These are phyloP conservation scores for Eledona agricola DNA, from an alignment of 2,888 invertebrate species.

Conservation along the genomic window DNA sequence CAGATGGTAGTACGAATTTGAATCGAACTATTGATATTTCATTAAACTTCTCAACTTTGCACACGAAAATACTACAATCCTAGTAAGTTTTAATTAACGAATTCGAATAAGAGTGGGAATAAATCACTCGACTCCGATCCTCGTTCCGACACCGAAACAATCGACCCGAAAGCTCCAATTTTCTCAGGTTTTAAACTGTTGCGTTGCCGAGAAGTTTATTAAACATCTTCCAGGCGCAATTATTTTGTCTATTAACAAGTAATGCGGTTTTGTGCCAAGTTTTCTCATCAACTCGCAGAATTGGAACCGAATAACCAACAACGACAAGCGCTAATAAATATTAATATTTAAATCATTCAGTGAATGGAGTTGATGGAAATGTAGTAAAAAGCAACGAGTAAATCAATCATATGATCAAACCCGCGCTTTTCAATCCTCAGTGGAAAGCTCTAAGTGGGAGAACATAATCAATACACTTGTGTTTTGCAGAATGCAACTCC, in stretches of 20 bases:
- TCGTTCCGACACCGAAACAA: slow-evolving; percentile 6
- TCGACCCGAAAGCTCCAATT: slow-evolving; percentile 4
- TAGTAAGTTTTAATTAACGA: slow-evolving; percentile 9
- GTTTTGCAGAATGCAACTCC: no score
- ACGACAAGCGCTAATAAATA: no score
- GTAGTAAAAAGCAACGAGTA: no score
- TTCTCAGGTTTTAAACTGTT: slow-evolving; percentile 19
- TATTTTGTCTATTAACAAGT: slow-evolving; percentile 23
- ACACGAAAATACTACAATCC: slow-evolving; percentile 9
- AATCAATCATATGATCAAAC: no score
- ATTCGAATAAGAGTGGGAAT: no score
- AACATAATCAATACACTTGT: no score
- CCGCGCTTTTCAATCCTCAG: no score
- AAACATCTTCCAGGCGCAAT: slow-evolving; percentile 25
- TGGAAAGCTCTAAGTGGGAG: no score
- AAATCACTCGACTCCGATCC: no score
- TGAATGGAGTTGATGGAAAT: no score
- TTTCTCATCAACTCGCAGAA: slow-evolving; percentile 24
- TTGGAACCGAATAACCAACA: no score
- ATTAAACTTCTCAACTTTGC: slow-evolving; percentile 17
- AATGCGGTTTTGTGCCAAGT: slow-evolving; percentile 26
- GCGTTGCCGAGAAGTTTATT: slow-evolving; percentile 19
- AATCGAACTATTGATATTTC: slow-evolving; percentile 15
- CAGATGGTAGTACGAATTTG: neutral
- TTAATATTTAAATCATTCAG: no score